Conservation (phyloP, 2,113 vertebrate genomes). For the Phyllopteryx taeniolatus region DNA sequence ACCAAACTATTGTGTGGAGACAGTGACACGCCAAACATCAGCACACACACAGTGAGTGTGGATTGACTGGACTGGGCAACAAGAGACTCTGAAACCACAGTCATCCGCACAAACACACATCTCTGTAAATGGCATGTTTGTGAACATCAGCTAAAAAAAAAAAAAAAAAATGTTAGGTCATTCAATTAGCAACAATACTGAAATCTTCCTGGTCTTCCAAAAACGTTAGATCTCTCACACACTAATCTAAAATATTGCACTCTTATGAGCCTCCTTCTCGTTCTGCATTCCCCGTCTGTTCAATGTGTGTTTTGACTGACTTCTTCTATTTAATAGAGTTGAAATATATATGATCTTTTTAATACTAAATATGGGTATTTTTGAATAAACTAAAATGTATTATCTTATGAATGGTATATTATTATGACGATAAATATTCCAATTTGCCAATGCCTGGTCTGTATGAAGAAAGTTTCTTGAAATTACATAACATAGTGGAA, state of each 20-base stretch:
- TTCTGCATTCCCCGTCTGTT: neutral
- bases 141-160: neutral
- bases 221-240: neutral
- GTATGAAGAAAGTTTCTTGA: neutral
- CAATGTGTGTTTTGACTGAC: neutral
- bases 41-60: conserved; percentile 71
- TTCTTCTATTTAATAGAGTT: neutral
- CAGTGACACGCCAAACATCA: conserved; percentile 38
- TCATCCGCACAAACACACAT: neutral
- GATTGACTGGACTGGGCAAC: conserved; percentile 38
- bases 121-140: neutral
- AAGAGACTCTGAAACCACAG: conserved; percentile 42
- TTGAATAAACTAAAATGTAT: neutral
- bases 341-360: neutral
- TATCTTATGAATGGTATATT: neutral
- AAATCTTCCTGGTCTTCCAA: neutral
- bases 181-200: neutral
- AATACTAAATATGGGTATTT: neutral
- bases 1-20: conserved; percentile 88
- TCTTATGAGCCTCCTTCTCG: neutral
- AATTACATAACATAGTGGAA: neutral
- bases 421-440: neutral
- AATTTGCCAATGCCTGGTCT: neutral
- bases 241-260: neutral
- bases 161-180: neutral